These are phyloP conservation scores for Sebastiscus tertius DNA, from an alignment of 2,797 vertebrate species.

Conservation along the genomic window DNA sequence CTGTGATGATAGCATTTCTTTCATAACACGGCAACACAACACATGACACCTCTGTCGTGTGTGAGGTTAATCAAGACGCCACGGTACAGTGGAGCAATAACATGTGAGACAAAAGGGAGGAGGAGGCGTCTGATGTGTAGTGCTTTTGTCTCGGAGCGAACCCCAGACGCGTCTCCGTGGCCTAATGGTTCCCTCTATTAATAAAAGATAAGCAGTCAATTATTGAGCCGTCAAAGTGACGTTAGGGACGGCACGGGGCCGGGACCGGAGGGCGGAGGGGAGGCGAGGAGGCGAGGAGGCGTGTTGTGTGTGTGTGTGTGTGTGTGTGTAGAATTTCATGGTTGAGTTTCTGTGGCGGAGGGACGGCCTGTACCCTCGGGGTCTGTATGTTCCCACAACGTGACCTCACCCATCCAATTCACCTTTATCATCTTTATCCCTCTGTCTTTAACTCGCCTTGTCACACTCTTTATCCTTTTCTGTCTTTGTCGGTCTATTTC, in stretches of 20 bases:
- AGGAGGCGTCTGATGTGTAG: constrained; percentile 19
- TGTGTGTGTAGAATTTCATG: constrained; percentile 17
- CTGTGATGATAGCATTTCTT: neutral
- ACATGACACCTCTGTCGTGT: constrained; percentile 39
- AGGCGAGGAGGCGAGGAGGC: neutral
- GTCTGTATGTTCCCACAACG: neutral
- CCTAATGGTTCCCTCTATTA: constrained; percentile 74
- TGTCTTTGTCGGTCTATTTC: neutral
- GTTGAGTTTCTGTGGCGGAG: constrained; percentile 4
- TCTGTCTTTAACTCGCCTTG: neutral
- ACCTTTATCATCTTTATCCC: neutral
- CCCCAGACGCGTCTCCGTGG: constrained; percentile 37
- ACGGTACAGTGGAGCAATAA: constrained; percentile 22
- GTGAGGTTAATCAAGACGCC: constrained; percentile 35
- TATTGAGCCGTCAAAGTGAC: constrained; percentile 69
- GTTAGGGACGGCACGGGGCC: constrained; percentile 14
- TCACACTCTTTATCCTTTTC: neutral
- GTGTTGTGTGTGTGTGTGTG: neutral
- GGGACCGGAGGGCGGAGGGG: neutral
- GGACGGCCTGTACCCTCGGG: neutral
- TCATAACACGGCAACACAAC: constrained; percentile 2
- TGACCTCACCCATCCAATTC: neutral
- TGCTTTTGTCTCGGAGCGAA: constrained; percentile 51
- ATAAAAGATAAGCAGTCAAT: constrained; percentile 80
- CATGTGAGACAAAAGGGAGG: constrained; percentile 33